A percentile compares a stretch with the other conserved stretches of the same genome.
Evolutionary conservation across 2,888 invertebrate genomes (phyloP).

Genomic region (Agriopis aurantiaria): DNA sequence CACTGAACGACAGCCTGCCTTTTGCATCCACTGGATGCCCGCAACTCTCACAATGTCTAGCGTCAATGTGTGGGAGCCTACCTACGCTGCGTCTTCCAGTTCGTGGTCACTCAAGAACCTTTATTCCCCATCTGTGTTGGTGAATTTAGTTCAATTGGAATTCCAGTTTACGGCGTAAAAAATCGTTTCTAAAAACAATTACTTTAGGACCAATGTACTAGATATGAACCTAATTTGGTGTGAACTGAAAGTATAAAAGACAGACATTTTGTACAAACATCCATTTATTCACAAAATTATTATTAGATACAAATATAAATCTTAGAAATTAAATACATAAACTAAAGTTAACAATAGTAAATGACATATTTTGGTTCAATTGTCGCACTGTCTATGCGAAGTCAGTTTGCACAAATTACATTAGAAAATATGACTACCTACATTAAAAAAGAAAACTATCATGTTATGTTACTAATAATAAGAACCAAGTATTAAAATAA

Average conservation of each 20-base stretch:
- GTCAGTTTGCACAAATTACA: not conserved
- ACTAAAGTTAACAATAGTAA: conserved; percentile 2
- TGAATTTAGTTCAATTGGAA: no score
- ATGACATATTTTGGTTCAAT: conserved; percentile 1
- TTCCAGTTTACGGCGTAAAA: no score
- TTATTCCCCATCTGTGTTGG: no score
- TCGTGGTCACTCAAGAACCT: no score
- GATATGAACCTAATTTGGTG: not conserved
- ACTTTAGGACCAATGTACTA: no score
- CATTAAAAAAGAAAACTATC: not conserved
- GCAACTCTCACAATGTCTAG: no score
- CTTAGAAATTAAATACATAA: conserved; percentile 37
- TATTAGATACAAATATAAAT: conserved; percentile 23
- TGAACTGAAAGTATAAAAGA: conserved; percentile 5
- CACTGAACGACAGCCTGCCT: no score
- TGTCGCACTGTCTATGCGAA: not conserved
- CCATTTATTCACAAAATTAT: conserved; percentile 69
- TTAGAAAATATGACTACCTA: not conserved
- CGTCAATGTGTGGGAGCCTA: no score
- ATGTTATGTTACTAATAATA: not conserved
- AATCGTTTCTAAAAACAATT: no score
- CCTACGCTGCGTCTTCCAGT: no score
- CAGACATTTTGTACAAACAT: conserved; percentile 58
- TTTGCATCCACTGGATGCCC: no score
- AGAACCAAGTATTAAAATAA: not conserved